Percentiles rank a stretch among this genome's conserved stretches.
Evolutionary conservation across 1,140 invertebrate genomes (phyloP).

Genomic region (Steinernema feltiae): DNA sequence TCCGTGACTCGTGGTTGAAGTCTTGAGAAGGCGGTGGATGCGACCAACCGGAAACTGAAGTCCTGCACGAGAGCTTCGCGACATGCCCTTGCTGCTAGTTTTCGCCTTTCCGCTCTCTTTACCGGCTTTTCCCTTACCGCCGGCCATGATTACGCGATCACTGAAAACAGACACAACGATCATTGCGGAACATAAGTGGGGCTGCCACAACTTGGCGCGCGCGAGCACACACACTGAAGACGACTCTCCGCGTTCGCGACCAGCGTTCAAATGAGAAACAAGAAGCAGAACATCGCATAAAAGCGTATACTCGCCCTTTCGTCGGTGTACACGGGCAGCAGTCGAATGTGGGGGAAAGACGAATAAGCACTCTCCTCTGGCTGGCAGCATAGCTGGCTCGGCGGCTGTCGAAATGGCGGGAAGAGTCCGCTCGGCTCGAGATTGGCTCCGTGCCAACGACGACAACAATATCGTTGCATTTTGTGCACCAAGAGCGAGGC

Average conservation of each 20-base stretch:
- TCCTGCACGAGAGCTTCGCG: conserved; percentile 90
- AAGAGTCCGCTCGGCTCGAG: background rate
- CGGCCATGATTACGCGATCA: conserved; percentile 29
- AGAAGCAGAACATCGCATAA: background rate
- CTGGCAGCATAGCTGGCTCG: background rate
- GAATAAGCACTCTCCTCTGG: background rate
- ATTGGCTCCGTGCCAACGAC: no score
- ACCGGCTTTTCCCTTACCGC: conserved; percentile 79
- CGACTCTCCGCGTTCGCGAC: background rate
- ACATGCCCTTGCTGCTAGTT: conserved; percentile 64
- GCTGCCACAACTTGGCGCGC: background rate
- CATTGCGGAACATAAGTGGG: background rate
- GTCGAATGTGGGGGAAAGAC: background rate
- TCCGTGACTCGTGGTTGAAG: conserved; percentile 94
- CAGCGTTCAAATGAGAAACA: background rate
- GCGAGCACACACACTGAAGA: background rate
- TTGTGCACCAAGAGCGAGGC: no score
- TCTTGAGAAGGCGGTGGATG: conserved; percentile 97
- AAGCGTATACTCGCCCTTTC: background rate
- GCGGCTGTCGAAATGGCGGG: background rate
- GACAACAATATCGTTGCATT: no score
- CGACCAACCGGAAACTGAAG: conserved; percentile 98
- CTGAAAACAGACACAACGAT: background rate
- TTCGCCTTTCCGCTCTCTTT: conserved; percentile 99
- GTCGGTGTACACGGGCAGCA: background rate